Evolutionary conservation across 2,888 invertebrate species (phyloP).

Genomic region (Pinctada fucata): DNA sequence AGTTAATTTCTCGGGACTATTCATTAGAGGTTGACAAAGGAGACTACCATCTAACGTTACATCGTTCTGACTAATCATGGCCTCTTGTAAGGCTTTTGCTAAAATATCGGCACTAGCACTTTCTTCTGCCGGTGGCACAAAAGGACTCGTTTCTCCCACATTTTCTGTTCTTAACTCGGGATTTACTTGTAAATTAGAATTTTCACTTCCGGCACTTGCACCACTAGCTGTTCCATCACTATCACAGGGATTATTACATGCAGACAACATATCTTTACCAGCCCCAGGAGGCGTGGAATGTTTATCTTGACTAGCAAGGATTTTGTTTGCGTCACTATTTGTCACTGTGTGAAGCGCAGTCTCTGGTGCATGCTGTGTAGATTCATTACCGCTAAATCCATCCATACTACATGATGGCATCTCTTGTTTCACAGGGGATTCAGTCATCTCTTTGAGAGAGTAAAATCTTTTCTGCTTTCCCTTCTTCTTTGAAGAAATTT

Average conservation of each 20-base stretch:
- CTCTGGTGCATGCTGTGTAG: background rate
- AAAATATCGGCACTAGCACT: constrained; percentile 41
- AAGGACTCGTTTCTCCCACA: background rate
- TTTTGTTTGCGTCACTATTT: background rate
- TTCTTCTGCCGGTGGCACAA: constrained; percentile 11
- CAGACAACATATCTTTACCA: background rate
- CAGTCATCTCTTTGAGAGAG: constrained; percentile 38
- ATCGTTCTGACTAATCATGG: constrained; percentile 39
- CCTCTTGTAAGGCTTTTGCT: constrained; percentile 39
- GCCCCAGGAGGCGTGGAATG: background rate
- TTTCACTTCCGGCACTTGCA: constrained; percentile 7
- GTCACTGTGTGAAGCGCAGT: background rate
- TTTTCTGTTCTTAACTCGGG: background rate
- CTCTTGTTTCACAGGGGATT: constrained; percentile 25
- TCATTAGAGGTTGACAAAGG: background rate
- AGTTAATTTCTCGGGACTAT: background rate
- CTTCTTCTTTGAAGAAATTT: constrained; percentile 38
- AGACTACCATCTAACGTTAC: constrained; percentile 22
- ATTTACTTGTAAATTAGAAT: background rate
- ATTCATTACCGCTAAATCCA: background rate
- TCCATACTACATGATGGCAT: background rate
- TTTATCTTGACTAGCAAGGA: background rate
- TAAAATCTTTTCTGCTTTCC: constrained; percentile 39
- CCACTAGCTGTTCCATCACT: background rate
- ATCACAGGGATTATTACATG: background rate